Evolutionary conservation across 1,140 invertebrate species (phyloP), one percentile per base, ranked within the genome.

Genomic region (Euschistus heros): DNA sequence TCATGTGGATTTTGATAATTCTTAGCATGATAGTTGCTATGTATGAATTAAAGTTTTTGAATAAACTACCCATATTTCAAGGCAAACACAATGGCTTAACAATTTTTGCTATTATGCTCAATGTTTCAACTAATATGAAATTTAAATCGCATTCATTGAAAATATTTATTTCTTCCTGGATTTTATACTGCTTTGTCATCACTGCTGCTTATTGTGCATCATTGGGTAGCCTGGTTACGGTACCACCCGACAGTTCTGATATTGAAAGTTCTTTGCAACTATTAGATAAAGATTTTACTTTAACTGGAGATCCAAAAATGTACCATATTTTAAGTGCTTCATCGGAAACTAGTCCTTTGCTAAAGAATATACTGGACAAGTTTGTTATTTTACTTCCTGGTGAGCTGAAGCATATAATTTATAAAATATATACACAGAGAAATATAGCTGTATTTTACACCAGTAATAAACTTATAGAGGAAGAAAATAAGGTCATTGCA

Each of bases 211-310:
- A 72, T 44, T 66, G 68, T 24, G 70, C 71, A 2, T 68, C 69
- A n/a, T 61, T 72, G 33, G 71, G 71, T 2, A 72, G 71, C 67
- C 47, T 72, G 14, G 70, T 71, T 18, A 72, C 71, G 2, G 68
- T 72, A 17, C 71, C 71, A 24, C 61, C 68, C n/a, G 63, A 66
- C 17, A 64, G 62, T 17, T 54, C 66, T 10, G 70, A 72, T 44
- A 67, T 72, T 0, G 62, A 72, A 22, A 64, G 57, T n/a, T 66
- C 66, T 52, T 24, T 37, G 14, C 62, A 71, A 5, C 18, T 72
- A 2, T 27, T 72, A 15, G 62, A 67, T 17, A 69, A 70, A 3
- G 62, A 68, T 20, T 64, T 72, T 13, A 67, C 65, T 20, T 63
- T 72, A 6, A 68, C 62, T 0, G 71, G 71, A 2, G 59, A 67